Conservation (phyloP, 2,113 vertebrate genomes). For the Brachirus orientalis region DNA sequence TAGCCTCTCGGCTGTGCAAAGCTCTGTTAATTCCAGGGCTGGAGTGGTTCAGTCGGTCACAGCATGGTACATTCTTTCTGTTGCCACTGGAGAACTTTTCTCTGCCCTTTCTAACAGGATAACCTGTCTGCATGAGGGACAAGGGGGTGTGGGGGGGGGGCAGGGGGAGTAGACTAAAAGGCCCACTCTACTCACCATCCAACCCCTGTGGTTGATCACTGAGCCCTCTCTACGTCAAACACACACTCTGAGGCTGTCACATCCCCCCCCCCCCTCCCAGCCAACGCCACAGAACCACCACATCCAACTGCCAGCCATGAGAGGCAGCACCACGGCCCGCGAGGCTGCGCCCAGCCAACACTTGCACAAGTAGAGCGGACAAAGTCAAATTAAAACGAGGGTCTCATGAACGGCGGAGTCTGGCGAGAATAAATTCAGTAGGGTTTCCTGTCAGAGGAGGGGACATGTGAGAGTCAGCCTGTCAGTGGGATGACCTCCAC, state of each 20-base stretch:
- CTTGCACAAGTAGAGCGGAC: too few species aligned
- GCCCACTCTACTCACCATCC: constrained; percentile 71
- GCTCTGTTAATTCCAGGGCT: constrained; percentile 70
- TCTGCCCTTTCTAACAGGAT: constrained; percentile 73
- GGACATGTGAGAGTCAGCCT: not conserved
- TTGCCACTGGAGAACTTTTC: constrained; percentile 82
- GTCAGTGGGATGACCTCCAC: constrained; percentile 11
- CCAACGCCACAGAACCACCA: constrained; percentile 33
- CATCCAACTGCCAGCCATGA: constrained; percentile 36
- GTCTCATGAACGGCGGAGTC: too few species aligned
- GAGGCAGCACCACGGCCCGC: too few species aligned
- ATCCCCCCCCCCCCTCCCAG: not conserved
- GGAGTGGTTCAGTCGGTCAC: constrained; percentile 68
- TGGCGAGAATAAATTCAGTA: too few species aligned
- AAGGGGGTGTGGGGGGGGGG: constrained; percentile 17
- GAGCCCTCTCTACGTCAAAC: constrained; percentile 61
- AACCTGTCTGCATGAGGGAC: constrained; percentile 66
- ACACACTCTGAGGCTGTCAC: constrained; percentile 39
- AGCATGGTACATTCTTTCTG: constrained; percentile 82
- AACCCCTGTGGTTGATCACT: constrained; percentile 66
- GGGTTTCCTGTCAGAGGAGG: constrained; percentile 12
- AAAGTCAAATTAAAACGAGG: constrained; percentile 12
- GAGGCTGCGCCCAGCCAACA: too few species aligned
- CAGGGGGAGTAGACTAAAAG: constrained; percentile 58
- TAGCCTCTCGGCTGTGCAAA: constrained; percentile 60